Base-by-base conservation (phyloP, 2,888 invertebrate genomes). In the Stenotaenia linearis region DNA sequence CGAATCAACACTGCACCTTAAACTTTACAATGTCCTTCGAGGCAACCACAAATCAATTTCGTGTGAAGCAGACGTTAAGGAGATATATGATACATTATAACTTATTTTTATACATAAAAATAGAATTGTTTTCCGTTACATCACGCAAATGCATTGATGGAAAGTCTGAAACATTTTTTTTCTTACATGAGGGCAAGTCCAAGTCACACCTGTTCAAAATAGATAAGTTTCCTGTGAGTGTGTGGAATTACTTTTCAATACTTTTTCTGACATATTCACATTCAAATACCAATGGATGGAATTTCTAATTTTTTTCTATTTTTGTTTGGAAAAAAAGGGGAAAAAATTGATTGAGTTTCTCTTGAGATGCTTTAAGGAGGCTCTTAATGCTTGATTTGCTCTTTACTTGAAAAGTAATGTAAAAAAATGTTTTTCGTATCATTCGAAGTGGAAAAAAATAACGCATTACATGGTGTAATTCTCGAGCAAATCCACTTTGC, bases 331-430 rank as follows among this genome's bases (percentile, higher is more conserved):
- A 32, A n/a, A n/a, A n/a, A n/a, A n/a, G n/a, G 32, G 32, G 32
- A 9, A 32, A 32, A 32, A 32, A 32, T 6, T 6, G 9, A 32
- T 32, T 32, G 32, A 32, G 32, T 56, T 56, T 56, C 10, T 56
- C 18, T 23, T 18, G 4, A 35, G 35, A 50, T 50, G 5, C 56
- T 21, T 56, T 56, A 56, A 23, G 23, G 21, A 21, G 12, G 23
- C 56, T 56, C 6, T 25, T 61, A 61, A 61, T 61, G 61, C 61
- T 61, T 61, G 61, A 61, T 61, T 61, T 61, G 61, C 61, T 61
- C 25, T 23, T 61, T 25, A 4, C 6, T 12, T 56, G 12, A n/a
- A 12, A n/a, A 45, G 32, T 9, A 45, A 45, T 9, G n/a, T 45
- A 23, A 21, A 56, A 56, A 56, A 56, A 56, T 21, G 21, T 23